A percentile compares a stretch with the other conserved stretches of the same genome.
Evolutionary conservation across 1,140 invertebrate species (phyloP).

Genomic region (Hyles euphorbiae): DNA sequence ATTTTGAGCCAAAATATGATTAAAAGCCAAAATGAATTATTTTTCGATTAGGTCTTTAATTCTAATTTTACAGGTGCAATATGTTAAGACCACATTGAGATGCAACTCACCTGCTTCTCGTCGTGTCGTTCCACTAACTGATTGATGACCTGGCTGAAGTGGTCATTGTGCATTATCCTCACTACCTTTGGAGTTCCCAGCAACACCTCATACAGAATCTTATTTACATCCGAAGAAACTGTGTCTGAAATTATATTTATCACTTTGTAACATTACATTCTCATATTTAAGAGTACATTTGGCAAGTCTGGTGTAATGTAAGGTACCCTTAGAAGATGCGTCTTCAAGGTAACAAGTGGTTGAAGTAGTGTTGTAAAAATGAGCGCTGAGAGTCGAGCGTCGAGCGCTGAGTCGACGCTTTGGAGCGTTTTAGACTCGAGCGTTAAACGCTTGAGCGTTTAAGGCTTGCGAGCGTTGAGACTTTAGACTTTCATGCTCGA

Average conservation of each 20-base stretch:
- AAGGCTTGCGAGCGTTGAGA: no score
- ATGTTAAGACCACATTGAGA: background rate
- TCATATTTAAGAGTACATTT: background rate
- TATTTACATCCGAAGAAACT: background rate
- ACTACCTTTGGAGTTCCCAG: conserved; percentile 34
- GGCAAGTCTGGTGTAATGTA: background rate
- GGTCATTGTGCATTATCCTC: conserved; percentile 29
- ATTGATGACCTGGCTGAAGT: conserved; percentile 21
- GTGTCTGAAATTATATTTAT: background rate
- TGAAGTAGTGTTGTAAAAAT: no score
- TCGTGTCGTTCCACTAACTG: conserved; percentile 21
- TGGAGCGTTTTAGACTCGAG: no score
- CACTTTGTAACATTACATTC: no score
- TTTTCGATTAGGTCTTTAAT: no score
- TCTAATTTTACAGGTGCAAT: no score
- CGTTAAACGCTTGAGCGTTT: no score
- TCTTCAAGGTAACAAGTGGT: background rate
- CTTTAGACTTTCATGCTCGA: no score
- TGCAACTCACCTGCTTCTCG: conserved; percentile 20
- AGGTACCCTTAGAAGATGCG: background rate
- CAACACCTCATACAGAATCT: conserved; percentile 29
- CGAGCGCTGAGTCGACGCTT: no score
- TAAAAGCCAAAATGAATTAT: no score
- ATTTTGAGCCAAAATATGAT: no score
- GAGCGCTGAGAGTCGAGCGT: no score